phyloP scores from a whole-genome alignment of 2,797 vertebrate species.

The Leuciscus waleckii region DNA sequence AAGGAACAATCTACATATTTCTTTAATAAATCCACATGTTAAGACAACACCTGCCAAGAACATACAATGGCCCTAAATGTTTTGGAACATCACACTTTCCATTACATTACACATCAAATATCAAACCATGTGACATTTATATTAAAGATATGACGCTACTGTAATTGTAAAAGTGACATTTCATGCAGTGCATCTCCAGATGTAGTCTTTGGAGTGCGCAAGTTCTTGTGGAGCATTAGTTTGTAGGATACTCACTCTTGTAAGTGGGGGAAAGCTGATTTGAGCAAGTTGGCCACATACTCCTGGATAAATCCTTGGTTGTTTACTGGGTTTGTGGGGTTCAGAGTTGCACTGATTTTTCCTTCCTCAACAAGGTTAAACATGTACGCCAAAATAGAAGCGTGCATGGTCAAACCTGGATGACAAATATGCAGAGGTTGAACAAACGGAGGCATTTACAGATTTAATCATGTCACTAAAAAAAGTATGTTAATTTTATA shows the following conservation, averaged over 20 bases:
- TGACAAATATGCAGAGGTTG: conserved; percentile 15
- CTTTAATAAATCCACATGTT: no score
- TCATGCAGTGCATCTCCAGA: conserved; percentile 4
- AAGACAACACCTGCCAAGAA: not conserved
- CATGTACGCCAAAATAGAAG: conserved; percentile 98
- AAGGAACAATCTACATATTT: no score
- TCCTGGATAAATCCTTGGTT: conserved; percentile 98
- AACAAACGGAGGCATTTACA: not conserved
- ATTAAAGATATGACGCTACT: not conserved
- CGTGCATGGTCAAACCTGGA: conserved; percentile 97
- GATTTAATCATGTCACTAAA: not conserved
- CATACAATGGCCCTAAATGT: not conserved
- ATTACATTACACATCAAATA: not conserved
- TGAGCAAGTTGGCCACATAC: conserved; percentile 97
- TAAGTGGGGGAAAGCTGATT: conserved; percentile 97
- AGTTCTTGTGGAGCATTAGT: not conserved
- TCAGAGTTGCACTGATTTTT: conserved; percentile 90
- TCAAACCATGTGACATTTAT: not conserved
- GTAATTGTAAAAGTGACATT: not conserved
- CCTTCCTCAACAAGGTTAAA: conserved; percentile 99
- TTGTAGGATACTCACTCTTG: conserved; percentile 89
- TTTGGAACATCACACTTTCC: not conserved
- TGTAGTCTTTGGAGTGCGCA: not conserved
- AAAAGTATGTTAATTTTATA: not conserved
- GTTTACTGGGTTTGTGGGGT: conserved; percentile 88